Evolutionary conservation across 2,797 vertebrate species (phyloP).

Genomic region (Sandelia bainsii): DNA sequence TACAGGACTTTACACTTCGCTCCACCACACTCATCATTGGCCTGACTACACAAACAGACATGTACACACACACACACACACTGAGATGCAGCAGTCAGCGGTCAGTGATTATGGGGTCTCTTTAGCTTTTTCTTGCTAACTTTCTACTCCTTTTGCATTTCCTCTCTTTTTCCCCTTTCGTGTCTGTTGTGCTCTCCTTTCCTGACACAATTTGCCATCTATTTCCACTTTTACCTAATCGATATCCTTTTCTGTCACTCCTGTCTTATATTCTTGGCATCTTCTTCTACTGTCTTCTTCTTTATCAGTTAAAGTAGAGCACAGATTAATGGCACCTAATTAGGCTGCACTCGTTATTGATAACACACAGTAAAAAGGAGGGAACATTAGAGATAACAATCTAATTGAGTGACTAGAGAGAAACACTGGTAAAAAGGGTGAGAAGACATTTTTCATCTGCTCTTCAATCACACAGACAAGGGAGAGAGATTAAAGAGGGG

Average conservation of each 20-base stretch:
- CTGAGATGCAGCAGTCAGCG: constrained; percentile 15
- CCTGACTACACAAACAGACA: constrained; percentile 38
- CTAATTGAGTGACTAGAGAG: constrained; percentile 12
- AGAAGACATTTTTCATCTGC: constrained; percentile 40
- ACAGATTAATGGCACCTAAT: constrained; percentile 45
- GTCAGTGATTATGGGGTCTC: constrained; percentile 45
- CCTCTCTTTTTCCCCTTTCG: constrained; percentile 7
- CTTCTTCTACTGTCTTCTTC: constrained; percentile 18
- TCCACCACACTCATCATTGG: constrained; percentile 71
- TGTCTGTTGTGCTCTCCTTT: not conserved
- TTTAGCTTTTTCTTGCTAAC: constrained; percentile 17
- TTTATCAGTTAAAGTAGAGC: constrained; percentile 21
- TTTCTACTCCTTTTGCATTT: not conserved
- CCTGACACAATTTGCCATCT: not conserved
- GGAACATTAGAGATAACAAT: constrained; percentile 17
- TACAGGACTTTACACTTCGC: constrained; percentile 84
- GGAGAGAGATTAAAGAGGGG: constrained; percentile 57
- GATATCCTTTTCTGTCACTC: not conserved
- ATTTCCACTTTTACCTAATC: not conserved
- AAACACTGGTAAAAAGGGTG: not conserved
- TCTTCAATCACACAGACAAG: constrained; percentile 36
- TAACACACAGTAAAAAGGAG: constrained; percentile 22
- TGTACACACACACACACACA: constrained; percentile 25
- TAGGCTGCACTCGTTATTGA: constrained; percentile 26
- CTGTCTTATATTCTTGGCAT: constrained; percentile 6